phyloP scores from a whole-genome alignment of 2,888 invertebrate genomes.

The Catocala sponsa region DNA sequence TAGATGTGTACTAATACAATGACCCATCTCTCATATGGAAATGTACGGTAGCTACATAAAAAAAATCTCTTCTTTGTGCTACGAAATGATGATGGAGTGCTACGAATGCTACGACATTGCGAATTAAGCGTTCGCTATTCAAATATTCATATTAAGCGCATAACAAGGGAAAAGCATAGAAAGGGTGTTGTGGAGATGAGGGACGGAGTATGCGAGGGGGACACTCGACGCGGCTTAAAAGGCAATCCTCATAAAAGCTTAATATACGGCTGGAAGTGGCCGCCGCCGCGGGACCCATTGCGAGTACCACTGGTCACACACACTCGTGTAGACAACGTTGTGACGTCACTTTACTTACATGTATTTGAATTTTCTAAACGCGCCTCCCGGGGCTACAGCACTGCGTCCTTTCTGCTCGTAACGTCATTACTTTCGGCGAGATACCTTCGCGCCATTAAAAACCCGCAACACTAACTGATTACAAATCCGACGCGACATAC shows the following conservation, averaged over 20 bases:
- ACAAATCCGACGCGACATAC: background rate
- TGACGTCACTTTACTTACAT: constrained; percentile 26
- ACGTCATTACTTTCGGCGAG: constrained; percentile 22
- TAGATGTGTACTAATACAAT: too few species aligned
- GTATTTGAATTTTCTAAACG: constrained; percentile 15
- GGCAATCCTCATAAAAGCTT: constrained; percentile 60
- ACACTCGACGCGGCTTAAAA: constrained; percentile 47
- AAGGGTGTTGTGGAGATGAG: constrained; percentile 7
- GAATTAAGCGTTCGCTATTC: constrained; percentile 37
- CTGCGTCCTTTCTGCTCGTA: constrained; percentile 20
- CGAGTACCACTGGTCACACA: constrained; percentile 21
- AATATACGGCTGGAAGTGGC: constrained; percentile 48
- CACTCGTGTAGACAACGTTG: constrained; percentile 9
- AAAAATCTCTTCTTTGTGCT: background rate
- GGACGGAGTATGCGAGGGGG: constrained; percentile 4
- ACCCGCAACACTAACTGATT: background rate
- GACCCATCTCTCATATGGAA: too few species aligned
- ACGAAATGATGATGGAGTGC: constrained; percentile 3
- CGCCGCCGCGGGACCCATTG: constrained; percentile 16
- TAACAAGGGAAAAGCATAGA: constrained; percentile 42
- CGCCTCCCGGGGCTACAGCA: constrained; percentile 3
- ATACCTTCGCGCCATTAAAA: constrained; percentile 6
- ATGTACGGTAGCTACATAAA: constrained; percentile 7
- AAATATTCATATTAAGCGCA: constrained; percentile 54
- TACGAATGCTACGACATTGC: constrained; percentile 34